Conservation (phyloP, 2,797 vertebrate genomes). For the Ctenopoma multispine region DNA sequence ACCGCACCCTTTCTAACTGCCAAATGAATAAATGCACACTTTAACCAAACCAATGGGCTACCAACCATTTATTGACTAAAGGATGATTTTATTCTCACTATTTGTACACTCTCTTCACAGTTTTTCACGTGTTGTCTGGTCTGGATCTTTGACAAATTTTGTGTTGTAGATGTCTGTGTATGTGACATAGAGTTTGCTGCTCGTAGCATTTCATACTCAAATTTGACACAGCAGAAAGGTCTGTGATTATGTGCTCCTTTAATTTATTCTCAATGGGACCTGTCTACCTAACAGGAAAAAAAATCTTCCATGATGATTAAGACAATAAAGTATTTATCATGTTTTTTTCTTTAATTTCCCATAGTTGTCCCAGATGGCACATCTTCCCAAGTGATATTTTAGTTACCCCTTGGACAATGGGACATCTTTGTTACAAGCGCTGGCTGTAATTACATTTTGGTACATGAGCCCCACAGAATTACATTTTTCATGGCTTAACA, state of each 20-base stretch:
- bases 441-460: background rate
- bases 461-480: constrained; percentile 11
- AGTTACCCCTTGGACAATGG: background rate
- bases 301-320: too few species aligned
- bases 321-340: background rate
- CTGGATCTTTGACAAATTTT: too few species aligned
- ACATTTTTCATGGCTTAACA: constrained; percentile 5
- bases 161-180: too few species aligned
- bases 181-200: too few species aligned
- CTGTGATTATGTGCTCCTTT: too few species aligned
- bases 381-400: background rate
- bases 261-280: too few species aligned
- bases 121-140: too few species aligned
- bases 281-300: background rate
- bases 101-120: too few species aligned
- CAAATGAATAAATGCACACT: constrained; percentile 25
- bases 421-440: background rate
- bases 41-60: constrained; percentile 15
- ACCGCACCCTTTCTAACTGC: constrained; percentile 38
- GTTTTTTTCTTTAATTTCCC: background rate
- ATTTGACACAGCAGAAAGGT: too few species aligned
- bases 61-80: constrained; percentile 14
- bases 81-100: constrained; percentile 9
- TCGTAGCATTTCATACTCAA: too few species aligned
- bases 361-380: background rate